A percentile compares a stretch with the other conserved stretches of the same genome.
phyloP scores from a whole-genome alignment of 92 coral and sea anemone genomes.

The Phenganax stokvisi region DNA sequence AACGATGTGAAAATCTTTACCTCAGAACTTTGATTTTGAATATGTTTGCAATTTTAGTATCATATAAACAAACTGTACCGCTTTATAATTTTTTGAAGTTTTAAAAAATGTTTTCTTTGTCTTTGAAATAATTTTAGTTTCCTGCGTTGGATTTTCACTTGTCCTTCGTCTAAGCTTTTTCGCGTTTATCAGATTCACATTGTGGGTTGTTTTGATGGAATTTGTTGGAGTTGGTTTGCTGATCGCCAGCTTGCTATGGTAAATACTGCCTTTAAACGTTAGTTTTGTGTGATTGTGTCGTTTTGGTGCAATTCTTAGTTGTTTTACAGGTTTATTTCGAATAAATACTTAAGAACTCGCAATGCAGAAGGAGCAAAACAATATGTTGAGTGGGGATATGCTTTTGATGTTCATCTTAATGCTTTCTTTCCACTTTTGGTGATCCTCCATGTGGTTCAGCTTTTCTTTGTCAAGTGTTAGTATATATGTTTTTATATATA shows the following conservation, averaged over 20 bases:
- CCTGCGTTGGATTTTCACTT: slow-evolving; percentile 90
- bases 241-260: slow-evolving; percentile 84
- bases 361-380: slow-evolving; percentile 74
- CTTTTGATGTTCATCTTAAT: slow-evolving; percentile 96
- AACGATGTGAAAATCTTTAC: no score
- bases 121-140: slow-evolving; percentile 47
- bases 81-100: no score
- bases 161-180: slow-evolving; percentile 77
- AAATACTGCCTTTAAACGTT: slow-evolving; percentile 39
- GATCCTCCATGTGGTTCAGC: slow-evolving; percentile 88
- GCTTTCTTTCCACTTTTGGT: slow-evolving; percentile 94
- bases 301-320: not conserved
- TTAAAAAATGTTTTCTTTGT: slow-evolving; percentile 12
- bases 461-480: slow-evolving; percentile 95
- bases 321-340: slow-evolving; percentile 67
- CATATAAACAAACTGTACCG: no score
- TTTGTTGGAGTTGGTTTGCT: slow-evolving; percentile 92
- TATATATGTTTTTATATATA: not conserved
- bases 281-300: not conserved
- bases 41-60: no score
- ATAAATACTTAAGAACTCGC: slow-evolving; percentile 72
- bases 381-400: slow-evolving; percentile 96
- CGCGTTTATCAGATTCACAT: slow-evolving; percentile 87
- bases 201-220: slow-evolving; percentile 97
- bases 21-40: no score